Conservation (phyloP, 2,113 vertebrate genomes). For the Rhinichthys klamathensis region DNA sequence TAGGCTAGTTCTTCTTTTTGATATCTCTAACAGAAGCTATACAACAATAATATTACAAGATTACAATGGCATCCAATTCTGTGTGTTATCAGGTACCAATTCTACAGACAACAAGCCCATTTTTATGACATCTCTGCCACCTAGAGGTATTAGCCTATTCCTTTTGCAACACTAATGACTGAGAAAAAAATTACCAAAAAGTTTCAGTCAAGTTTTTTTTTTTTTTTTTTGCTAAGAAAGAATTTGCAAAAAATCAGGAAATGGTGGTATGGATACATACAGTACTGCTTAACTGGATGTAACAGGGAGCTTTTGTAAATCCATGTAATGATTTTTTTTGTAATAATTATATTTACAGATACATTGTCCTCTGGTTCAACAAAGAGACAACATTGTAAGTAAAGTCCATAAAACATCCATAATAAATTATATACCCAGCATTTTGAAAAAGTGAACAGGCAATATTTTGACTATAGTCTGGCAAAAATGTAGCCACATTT, state of each 20-base stretch:
- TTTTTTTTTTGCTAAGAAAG: no score
- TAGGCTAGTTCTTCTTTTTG: background rate
- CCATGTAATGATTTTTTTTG: background rate
- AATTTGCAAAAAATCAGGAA: background rate
- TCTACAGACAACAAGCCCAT: background rate
- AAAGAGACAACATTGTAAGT: background rate
- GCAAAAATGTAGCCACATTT: background rate
- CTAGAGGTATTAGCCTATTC: background rate
- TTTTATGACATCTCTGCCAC: background rate
- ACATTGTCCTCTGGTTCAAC: background rate
- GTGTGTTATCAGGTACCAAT: background rate
- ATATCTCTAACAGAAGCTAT: background rate
- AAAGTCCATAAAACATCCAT: background rate
- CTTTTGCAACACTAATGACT: background rate
- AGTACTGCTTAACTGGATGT: background rate
- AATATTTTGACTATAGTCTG: background rate
- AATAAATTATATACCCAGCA: background rate
- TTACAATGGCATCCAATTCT: background rate
- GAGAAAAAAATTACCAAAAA: no score
- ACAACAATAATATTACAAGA: background rate
- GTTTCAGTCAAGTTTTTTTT: no score
- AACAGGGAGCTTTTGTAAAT: background rate
- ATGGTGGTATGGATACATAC: background rate
- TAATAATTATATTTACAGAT: background rate
- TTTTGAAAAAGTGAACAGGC: background rate